Evolutionary conservation across 2,797 vertebrate species (phyloP).

Genomic region (Danio jaintianensis): DNA sequence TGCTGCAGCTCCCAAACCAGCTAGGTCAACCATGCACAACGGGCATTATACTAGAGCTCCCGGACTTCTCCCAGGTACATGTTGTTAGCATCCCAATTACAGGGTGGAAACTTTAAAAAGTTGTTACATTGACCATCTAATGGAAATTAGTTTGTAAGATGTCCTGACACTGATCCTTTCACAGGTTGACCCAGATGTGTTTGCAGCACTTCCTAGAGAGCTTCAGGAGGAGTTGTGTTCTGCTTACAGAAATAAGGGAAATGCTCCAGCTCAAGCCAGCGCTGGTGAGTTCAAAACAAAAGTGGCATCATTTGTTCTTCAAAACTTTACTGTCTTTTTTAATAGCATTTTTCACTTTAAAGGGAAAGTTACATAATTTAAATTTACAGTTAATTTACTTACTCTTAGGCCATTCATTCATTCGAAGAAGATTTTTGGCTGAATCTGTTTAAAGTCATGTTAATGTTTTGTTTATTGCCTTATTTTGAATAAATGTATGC

Average conservation of each 20-base stretch:
- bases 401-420: too few species aligned
- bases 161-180: background rate
- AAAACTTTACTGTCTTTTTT: too few species aligned
- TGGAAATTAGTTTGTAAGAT: background rate
- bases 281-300: slow-evolving; percentile 73
- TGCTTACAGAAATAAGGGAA: slow-evolving; percentile 86
- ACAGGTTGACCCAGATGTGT: slow-evolving; percentile 95
- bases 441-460: too few species aligned
- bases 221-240: slow-evolving; percentile 93
- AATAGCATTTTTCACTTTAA: too few species aligned
- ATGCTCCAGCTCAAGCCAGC: slow-evolving; percentile 68
- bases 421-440: too few species aligned
- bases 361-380: too few species aligned
- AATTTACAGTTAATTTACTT: too few species aligned
- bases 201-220: slow-evolving; percentile 92
- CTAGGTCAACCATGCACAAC: slow-evolving; percentile 77
- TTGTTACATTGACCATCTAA: background rate
- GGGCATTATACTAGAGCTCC: slow-evolving; percentile 91
- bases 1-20: slow-evolving; percentile 90
- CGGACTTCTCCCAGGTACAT: slow-evolving; percentile 92
- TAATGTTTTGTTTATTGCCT: too few species aligned
- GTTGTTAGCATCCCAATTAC: background rate
- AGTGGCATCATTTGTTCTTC: too few species aligned
- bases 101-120: background rate
- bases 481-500: too few species aligned